Conservation (phyloP, 1,140 invertebrate genomes). For the Drosophila sulfurigaster region DNA sequence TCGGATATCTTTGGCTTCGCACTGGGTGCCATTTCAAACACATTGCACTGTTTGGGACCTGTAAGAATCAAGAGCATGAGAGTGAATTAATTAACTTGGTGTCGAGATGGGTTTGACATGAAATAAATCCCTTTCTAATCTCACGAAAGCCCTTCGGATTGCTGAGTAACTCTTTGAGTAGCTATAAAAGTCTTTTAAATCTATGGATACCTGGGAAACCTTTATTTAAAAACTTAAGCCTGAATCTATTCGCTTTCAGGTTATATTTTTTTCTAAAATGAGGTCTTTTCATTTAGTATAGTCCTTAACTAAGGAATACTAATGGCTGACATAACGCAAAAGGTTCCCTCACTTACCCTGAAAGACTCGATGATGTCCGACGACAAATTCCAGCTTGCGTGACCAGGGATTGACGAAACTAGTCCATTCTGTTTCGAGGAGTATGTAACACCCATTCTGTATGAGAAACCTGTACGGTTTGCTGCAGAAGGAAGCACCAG, state of each 20-base stretch:
- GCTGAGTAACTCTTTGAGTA: no score
- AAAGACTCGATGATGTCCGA: slow-evolving; percentile 93
- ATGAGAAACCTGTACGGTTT: slow-evolving; percentile 91
- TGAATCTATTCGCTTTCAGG: no score
- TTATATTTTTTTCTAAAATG: no score
- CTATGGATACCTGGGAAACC: no score
- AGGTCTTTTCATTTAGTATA: neutral
- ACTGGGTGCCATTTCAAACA: slow-evolving; percentile 87
- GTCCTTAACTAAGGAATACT: no score
- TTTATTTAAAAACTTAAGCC: no score
- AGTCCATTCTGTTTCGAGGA: slow-evolving; percentile 96
- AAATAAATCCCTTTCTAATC: no score
- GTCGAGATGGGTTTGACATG: no score
- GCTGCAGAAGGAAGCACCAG: slow-evolving; percentile 89
- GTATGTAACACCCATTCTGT: slow-evolving; percentile 93
- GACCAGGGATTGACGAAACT: slow-evolving; percentile 98
- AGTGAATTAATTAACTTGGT: no score
- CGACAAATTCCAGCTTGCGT: slow-evolving; percentile 94
- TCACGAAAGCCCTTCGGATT: no score
- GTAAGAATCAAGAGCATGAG: neutral
- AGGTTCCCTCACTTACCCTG: slow-evolving; percentile 85
- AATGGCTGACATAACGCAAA: neutral
- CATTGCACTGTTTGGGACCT: slow-evolving; percentile 85
- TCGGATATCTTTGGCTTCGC: slow-evolving; percentile 86
- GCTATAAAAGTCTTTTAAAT: no score